Evolutionary conservation across 2,113 vertebrate genomes (phyloP).

Genomic region (Alosa alosa): DNA sequence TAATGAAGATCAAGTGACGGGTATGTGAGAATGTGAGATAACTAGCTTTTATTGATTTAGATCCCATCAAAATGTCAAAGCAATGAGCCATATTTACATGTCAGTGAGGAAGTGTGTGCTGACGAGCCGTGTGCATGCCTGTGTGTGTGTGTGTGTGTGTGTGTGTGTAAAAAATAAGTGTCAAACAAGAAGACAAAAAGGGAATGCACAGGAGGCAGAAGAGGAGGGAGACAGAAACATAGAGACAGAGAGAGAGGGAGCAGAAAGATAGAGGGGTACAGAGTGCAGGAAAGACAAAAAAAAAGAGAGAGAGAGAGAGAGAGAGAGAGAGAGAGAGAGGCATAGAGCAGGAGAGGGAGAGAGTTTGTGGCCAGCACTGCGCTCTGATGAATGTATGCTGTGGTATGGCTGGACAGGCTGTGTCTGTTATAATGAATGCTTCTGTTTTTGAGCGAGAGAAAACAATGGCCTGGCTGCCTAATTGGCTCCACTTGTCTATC

Average conservation of each 20-base stretch:
- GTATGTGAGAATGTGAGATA: too few relatives aligned
- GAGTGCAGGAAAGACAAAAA: not conserved
- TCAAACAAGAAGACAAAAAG: not conserved
- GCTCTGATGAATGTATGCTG: conserved; percentile 38
- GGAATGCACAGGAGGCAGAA: not conserved
- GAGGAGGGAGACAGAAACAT: too few relatives aligned
- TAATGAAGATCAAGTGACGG: too few relatives aligned
- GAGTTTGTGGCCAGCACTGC: not conserved
- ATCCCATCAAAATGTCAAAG: too few relatives aligned
- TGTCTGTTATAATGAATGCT: conserved; percentile 50
- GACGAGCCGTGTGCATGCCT: not conserved
- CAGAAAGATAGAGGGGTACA: not conserved
- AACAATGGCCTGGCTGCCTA: conserved; percentile 45
- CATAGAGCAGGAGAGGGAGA: not conserved
- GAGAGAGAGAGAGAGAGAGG: too few relatives aligned
- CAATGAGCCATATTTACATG: too few relatives aligned
- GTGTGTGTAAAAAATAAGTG: conserved; percentile 33
- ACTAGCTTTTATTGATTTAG: too few relatives aligned
- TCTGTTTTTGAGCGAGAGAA: conserved; percentile 41
- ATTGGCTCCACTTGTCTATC: conserved; percentile 50
- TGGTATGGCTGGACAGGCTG: conserved; percentile 37
- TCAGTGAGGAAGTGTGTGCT: too few relatives aligned
- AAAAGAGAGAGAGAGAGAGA: too few relatives aligned
- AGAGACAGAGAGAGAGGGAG: too few relatives aligned
- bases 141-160: conserved; percentile 50